Conservation (phyloP, 2,797 vertebrate species). For the Lepilemur septentrionalis region DNA sequence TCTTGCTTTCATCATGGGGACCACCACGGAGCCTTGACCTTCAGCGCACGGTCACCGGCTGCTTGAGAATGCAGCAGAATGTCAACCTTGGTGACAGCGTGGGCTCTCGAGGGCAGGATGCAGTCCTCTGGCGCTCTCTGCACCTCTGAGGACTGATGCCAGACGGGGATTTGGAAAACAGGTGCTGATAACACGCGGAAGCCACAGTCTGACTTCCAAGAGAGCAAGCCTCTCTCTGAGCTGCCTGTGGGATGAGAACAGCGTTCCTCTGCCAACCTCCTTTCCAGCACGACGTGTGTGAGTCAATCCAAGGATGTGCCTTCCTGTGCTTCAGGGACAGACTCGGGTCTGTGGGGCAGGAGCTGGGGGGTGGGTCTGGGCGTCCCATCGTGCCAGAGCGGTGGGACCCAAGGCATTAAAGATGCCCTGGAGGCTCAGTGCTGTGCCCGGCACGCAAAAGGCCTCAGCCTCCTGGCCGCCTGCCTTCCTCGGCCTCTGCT, state of each 20-base stretch:
- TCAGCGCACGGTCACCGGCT: rapidly evolving
- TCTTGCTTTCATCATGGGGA: not conserved
- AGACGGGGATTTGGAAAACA: not conserved
- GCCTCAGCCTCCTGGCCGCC: not conserved
- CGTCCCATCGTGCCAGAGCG: not conserved
- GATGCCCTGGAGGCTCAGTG: rapidly evolving
- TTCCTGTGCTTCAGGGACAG: not conserved
- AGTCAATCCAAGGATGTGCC: not conserved
- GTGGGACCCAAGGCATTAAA: rapidly evolving
- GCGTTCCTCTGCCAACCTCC: not conserved
- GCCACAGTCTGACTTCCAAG: not conserved
- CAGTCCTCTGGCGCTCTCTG: not conserved
- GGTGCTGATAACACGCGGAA: rapidly evolving
- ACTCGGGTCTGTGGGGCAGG: no score
- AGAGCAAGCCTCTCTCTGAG: not conserved
- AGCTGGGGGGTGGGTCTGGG: not conserved
- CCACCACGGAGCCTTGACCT: no score
- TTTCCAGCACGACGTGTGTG: not conserved
- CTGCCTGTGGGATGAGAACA: rapidly evolving
- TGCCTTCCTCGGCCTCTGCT: not conserved
- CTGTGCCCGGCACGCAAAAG: rapidly evolving
- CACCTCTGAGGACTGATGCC: not conserved
- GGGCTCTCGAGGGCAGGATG: not conserved
- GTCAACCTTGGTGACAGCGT: not conserved
- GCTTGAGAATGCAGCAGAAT: rapidly evolving